Percentiles rank a stretch among this genome's conserved stretches.
phyloP scores from a whole-genome alignment of 2,113 vertebrate genomes.

The western clawed frog (Xenopus tropicalis) region UCB_Xtro_10.0 CM004449.2:83862501-83863000 shows the following conservation, averaged over 20 bases:
- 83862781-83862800: too few relatives aligned
- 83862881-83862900: too few relatives aligned
- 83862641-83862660: slow-evolving; percentile 30
- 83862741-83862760: slow-evolving; percentile 29
- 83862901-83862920: too few relatives aligned
- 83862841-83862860: too few relatives aligned
- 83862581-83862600: neutral
- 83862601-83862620: neutral
- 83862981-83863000: too few relatives aligned
- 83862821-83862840: too few relatives aligned
- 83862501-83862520: neutral
- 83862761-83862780: slow-evolving; percentile 3
- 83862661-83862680: slow-evolving; percentile 21
- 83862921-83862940: too few relatives aligned
- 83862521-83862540: neutral
- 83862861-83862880: too few relatives aligned
- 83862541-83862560: neutral
- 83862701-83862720: slow-evolving; percentile 16
- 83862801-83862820: too few relatives aligned
- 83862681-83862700: slow-evolving; percentile 25
- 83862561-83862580: neutral
- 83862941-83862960: too few relatives aligned
- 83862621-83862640: neutral
- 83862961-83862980: too few relatives aligned
- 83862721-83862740: slow-evolving; percentile 41